Conservation (phyloP, 2,797 vertebrate genomes). For the Xiphophorus birchmanni region DNA sequence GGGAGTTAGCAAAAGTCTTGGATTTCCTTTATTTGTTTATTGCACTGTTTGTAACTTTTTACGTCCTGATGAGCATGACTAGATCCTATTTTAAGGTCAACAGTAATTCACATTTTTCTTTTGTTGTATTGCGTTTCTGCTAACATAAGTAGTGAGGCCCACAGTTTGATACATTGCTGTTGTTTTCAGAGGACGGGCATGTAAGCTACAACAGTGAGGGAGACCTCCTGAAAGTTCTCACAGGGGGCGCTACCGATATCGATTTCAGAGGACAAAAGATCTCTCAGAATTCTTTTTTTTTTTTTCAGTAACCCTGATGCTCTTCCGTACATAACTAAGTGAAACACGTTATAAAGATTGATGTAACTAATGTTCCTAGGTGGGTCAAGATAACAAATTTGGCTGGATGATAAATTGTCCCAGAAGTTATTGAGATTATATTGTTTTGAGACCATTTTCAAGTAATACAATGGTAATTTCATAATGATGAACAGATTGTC, state of each 20-base stretch:
- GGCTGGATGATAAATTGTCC: too few species aligned
- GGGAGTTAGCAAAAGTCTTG: neutral
- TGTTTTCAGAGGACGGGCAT: neutral
- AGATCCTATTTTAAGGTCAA: neutral
- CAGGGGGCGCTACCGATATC: neutral
- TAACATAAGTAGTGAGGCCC: neutral
- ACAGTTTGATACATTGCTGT: neutral
- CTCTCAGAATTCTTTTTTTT: too few species aligned
- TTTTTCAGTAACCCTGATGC: too few species aligned
- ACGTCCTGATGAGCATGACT: neutral
- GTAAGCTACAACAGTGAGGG: neutral
- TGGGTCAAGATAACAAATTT: too few species aligned
- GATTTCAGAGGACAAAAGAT: neutral
- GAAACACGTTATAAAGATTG: too few species aligned
- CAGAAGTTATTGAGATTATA: too few species aligned
- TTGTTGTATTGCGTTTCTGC: neutral
- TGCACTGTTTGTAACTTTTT: neutral
- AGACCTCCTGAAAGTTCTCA: neutral
- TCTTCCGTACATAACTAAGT: too few species aligned
- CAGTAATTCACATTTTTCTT: neutral
- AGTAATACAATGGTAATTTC: too few species aligned
- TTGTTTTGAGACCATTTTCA: too few species aligned
- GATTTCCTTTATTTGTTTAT: slow-evolving; percentile 1
- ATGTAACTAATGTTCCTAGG: too few species aligned
- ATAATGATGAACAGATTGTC: too few species aligned